These are phyloP conservation scores for Protobothrops flavoviridis DNA, from an alignment of 2,113 vertebrate genomes.

Conservation along the genomic window DNA sequence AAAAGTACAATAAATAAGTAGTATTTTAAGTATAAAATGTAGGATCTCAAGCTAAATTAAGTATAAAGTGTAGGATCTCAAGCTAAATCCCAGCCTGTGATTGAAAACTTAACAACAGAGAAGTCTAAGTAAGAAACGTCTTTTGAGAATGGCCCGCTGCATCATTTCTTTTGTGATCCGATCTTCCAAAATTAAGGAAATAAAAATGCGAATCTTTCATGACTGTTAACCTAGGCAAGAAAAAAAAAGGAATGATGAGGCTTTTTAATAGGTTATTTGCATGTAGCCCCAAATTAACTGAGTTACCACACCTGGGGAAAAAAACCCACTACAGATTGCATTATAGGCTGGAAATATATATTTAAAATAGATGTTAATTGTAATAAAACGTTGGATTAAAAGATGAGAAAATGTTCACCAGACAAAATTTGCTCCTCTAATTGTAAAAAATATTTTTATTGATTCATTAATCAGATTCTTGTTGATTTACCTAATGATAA, in stretches of 20 bases:
- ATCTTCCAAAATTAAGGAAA: neutral
- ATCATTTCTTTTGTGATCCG: neutral
- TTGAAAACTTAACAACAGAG: neutral
- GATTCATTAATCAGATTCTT: neutral
- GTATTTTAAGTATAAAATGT: neutral
- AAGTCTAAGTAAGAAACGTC: neutral
- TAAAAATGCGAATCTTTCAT: neutral
- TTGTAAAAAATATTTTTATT: neutral
- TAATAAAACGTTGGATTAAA: neutral
- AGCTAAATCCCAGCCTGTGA: neutral
- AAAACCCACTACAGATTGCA: neutral
- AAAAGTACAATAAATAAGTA: neutral
- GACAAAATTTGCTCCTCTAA: neutral
- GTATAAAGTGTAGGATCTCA: neutral
- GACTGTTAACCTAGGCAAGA: neutral
- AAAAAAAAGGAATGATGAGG: neutral
- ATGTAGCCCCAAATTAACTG: neutral
- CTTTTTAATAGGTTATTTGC: neutral
- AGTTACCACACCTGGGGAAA: neutral
- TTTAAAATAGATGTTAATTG: neutral
- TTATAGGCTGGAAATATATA: neutral
- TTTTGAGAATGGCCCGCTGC: neutral
- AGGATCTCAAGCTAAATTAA: neutral
- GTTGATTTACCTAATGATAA: neutral
- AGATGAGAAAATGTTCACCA: neutral